Evolutionary conservation across 2,113 vertebrate genomes (phyloP).

Genomic region (Aegotheles bennettii): DNA sequence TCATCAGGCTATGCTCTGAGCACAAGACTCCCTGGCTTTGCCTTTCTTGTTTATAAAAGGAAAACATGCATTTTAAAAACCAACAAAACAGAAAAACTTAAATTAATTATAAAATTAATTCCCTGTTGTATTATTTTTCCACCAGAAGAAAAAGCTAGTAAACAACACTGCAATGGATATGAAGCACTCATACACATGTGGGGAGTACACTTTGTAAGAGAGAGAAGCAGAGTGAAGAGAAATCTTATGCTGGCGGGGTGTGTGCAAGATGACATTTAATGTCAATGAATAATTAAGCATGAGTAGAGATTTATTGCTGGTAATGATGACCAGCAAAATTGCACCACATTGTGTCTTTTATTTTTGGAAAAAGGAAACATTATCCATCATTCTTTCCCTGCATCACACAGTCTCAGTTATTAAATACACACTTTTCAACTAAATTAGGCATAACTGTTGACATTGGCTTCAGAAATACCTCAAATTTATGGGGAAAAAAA

Average conservation of each 20-base stretch:
- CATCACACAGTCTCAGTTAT: not conserved
- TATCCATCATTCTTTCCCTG: not conserved
- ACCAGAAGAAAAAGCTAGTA: not conserved
- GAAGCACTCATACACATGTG: rapidly evolving
- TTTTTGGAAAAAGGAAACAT: not conserved
- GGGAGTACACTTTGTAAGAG: not conserved
- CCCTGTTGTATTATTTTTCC: not conserved
- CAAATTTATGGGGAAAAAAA: not conserved
- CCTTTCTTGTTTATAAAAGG: not conserved
- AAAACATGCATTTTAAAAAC: not conserved
- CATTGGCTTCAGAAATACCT: not conserved
- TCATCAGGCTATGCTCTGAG: not conserved
- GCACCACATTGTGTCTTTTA: not conserved
- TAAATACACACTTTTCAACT: not conserved
- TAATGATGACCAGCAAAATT: not conserved
- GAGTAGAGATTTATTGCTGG: not conserved
- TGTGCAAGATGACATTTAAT: not conserved
- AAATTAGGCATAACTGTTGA: not conserved
- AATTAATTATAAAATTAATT: not conserved
- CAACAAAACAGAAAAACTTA: not conserved
- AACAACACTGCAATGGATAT: not conserved
- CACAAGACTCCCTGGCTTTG: not conserved
- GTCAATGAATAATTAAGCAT: not conserved
- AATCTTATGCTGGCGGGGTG: not conserved
- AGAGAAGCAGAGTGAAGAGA: not conserved